A percentile compares a stretch with the other conserved stretches of the same genome.
phyloP scores from a whole-genome alignment of 2,888 invertebrate species.

The Scaeva pyrastri region DNA sequence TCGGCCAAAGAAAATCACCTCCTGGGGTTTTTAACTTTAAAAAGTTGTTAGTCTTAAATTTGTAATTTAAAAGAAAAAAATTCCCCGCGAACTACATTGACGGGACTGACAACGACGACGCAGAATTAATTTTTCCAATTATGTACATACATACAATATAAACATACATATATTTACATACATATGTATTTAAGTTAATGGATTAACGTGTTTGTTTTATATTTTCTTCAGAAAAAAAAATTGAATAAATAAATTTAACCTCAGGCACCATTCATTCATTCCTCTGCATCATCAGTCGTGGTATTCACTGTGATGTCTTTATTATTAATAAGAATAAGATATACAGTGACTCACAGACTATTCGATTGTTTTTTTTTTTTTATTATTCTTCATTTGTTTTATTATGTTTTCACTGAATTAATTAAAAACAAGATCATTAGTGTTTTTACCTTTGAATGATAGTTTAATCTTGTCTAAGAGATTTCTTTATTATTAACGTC shows the following conservation, averaged over 20 bases:
- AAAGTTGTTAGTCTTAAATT: constrained; percentile 19
- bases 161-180: too few relatives aligned
- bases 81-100: too few relatives aligned
- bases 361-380: not conserved
- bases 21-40: not conserved
- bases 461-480: not conserved
- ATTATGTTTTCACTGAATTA: constrained; percentile 14
- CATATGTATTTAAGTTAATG: not conserved
- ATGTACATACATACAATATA: too few relatives aligned
- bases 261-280: not conserved
- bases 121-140: constrained; percentile 6
- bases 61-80: constrained; percentile 11
- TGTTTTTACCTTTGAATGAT: not conserved
- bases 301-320: not conserved
- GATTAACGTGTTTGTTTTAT: constrained; percentile 16
- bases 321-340: not conserved
- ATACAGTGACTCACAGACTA: constrained; percentile 8
- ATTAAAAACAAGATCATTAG: constrained; percentile 25
- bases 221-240: constrained; percentile 14
- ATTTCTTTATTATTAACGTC: constrained; percentile 27
- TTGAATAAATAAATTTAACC: not conserved
- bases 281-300: not conserved
- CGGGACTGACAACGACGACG: not conserved
- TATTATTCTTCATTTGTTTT: too few relatives aligned
- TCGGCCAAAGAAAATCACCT: constrained; percentile 19